phyloP scores from a whole-genome alignment of 2,888 invertebrate species.

The Cosmopolites sordidus region DNA sequence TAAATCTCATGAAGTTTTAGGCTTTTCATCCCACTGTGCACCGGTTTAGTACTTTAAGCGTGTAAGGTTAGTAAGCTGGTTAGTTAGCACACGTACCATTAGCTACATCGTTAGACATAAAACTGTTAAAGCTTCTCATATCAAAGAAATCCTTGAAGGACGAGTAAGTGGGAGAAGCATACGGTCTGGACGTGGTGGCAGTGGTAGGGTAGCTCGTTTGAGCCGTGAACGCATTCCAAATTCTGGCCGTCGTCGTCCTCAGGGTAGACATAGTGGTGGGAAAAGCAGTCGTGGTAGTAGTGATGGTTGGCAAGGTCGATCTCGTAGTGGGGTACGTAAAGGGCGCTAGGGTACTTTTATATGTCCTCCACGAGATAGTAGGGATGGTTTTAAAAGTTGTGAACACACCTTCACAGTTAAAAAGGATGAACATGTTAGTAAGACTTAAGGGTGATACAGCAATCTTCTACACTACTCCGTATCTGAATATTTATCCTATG shows the following conservation, averaged over 20 bases:
- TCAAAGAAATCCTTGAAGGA: constrained; percentile 45
- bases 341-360: constrained; percentile 29
- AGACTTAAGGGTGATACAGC: too few relatives aligned
- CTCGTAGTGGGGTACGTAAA: constrained; percentile 33
- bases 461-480: too few relatives aligned
- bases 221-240: background rate
- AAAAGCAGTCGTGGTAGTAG: constrained; percentile 16
- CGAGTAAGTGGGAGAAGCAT: constrained; percentile 23
- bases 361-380: constrained; percentile 34
- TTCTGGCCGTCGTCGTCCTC: constrained; percentile 41
- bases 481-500: too few relatives aligned
- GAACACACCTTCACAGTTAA: constrained; percentile 33
- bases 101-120: constrained; percentile 39
- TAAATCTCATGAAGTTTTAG: too few relatives aligned
- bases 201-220: constrained; percentile 29
- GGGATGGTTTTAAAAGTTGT: constrained; percentile 41
- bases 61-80: too few relatives aligned
- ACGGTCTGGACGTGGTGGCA: constrained; percentile 18
- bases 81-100: constrained; percentile 36
- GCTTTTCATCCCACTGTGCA: too few relatives aligned
- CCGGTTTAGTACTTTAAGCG: too few relatives aligned
- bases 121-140: constrained; percentile 45
- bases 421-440: constrained; percentile 3
- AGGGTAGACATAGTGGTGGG: constrained; percentile 31
- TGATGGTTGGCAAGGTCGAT: constrained; percentile 32